Base-by-base conservation (phyloP, 2,888 invertebrate genomes). In the Anagyrus pseudococci region DNA sequence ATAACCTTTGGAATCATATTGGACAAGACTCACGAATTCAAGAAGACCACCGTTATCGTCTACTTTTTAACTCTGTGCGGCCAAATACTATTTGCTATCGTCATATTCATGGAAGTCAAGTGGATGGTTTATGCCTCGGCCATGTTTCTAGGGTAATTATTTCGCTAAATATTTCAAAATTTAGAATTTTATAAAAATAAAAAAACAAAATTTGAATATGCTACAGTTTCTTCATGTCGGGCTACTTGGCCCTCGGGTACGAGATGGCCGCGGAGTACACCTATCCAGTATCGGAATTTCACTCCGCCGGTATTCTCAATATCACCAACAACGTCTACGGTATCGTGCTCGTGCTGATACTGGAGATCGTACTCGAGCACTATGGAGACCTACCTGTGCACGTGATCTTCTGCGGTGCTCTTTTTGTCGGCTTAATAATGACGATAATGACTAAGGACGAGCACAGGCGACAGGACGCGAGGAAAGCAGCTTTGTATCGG, bases 241-340 rank as follows among this genome's bases (percentile, higher is more conserved):
- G 90, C 8, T 91, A 89, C 75, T 79, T 90, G 43, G 87, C 90
- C 0, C 83, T 91, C 20, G 90, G 90, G 0, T 90, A 89, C 77
- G 90, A 91, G 74, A 86, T 90, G 72, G 90, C 89, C 23, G 87
- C 89, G 17, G 91, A 91, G 78, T 82, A 90, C 57, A 90, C 90
- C 0, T 91, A 87, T 76, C 90, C 90, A 0, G 87, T 88, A 71
- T 84, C 89, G 0, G 91, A 91, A 78, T 87, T 88, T 3, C 87
- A 88, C 0, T 85, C 89, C 0, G 87, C 88, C 2, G 90, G 90
- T 1, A 80, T 92, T 22, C 81, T 91, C 33, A 90, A 90, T 75
- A 87, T 87, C 22, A 70, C 77, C 44, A 78, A 77, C 64, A 78
- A 79, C 67, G 52, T 76, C 44, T 81, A 79, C 33, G 76, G 80